Conservation (phyloP, 2,888 invertebrate genomes). For the Piscicola geometra region DNA sequence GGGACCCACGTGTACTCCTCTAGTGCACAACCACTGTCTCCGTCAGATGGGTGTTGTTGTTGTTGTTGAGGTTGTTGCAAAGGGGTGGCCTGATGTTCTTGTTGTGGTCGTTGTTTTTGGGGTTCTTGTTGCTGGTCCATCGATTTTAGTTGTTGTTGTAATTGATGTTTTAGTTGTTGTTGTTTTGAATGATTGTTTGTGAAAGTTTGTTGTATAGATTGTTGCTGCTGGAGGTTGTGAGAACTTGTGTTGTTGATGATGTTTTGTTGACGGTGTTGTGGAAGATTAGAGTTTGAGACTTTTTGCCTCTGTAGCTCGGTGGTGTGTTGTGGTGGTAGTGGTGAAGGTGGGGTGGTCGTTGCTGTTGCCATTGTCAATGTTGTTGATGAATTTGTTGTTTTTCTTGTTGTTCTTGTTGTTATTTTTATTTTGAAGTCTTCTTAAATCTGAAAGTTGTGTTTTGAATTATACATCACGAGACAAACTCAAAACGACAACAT, state of each 20-base stretch:
- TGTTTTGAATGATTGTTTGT: slow-evolving; percentile 10
- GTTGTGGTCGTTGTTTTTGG: background rate
- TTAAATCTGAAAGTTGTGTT: background rate
- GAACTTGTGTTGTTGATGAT: slow-evolving; percentile 10
- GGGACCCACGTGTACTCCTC: slow-evolving; percentile 99
- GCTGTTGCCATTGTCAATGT: background rate
- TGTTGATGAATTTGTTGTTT: background rate
- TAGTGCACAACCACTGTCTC: slow-evolving; percentile 92
- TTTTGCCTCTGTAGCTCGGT: background rate
- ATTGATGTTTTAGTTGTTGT: slow-evolving; percentile 19
- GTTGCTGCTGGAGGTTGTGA: background rate
- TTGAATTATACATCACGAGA: too few relatives aligned
- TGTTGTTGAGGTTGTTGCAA: background rate
- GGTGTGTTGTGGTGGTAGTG: background rate
- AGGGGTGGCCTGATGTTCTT: background rate
- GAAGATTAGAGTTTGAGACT: background rate
- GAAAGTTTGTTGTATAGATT: slow-evolving; percentile 16
- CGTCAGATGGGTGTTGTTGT: slow-evolving; percentile 68
- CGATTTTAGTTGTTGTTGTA: background rate
- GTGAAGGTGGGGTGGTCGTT: background rate
- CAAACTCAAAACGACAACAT: too few relatives aligned
- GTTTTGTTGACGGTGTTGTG: slow-evolving; percentile 10
- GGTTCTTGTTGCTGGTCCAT: background rate
- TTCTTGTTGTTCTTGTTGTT: background rate
- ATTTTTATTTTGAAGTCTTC: background rate